phyloP scores from a whole-genome alignment of 2,797 vertebrate genomes.

The Melopsittacus undulatus region DNA sequence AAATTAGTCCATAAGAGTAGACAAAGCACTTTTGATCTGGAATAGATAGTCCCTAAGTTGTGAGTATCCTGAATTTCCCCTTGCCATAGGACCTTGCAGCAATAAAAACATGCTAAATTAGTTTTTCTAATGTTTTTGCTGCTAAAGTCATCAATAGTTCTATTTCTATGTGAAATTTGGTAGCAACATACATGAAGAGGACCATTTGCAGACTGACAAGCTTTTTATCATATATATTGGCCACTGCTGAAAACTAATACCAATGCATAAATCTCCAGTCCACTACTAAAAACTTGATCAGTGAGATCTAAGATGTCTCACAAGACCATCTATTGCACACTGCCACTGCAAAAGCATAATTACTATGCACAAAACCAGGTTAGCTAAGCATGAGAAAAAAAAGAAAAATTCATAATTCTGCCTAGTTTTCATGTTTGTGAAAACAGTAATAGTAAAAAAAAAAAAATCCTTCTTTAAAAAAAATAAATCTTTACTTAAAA shows the following conservation, averaged over 20 bases:
- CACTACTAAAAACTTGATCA: not conserved
- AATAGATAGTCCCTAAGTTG: not conserved
- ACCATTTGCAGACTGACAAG: conserved; percentile 34
- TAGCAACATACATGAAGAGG: not conserved
- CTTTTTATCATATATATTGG: not conserved
- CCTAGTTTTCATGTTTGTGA: not conserved
- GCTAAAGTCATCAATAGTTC: conserved; percentile 30
- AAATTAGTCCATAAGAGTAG: not conserved
- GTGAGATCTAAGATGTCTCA: not conserved
- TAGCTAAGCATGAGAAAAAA: not conserved
- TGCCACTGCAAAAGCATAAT: not conserved
- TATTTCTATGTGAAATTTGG: not conserved
- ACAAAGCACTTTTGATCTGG: not conserved
- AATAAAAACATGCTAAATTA: not conserved
- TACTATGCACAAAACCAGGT: not conserved
- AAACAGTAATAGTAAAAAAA: not conserved
- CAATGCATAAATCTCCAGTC: not conserved
- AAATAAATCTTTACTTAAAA: not conserved
- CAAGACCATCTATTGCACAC: not conserved
- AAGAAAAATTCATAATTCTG: not conserved
- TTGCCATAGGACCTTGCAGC: not conserved
- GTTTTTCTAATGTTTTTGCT: conserved; percentile 55
- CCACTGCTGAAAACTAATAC: not conserved
- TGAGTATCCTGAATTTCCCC: not conserved
- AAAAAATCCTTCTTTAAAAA: rapidly evolving